phyloP scores from a whole-genome alignment of 2,888 invertebrate species.

The Tachystola acroxantha region DNA sequence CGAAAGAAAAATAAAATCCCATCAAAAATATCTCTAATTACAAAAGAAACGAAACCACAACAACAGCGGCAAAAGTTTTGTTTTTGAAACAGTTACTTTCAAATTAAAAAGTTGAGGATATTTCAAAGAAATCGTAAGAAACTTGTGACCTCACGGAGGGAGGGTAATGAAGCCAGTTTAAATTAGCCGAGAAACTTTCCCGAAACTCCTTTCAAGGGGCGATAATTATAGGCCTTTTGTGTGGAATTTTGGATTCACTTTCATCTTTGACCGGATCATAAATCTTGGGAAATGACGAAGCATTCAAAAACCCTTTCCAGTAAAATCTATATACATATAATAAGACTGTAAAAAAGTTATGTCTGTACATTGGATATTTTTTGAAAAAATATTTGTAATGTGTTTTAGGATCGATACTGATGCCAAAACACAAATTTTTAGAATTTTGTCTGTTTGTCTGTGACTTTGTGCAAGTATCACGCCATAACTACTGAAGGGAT shows the following conservation, averaged over 20 bases:
- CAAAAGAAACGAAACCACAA: not conserved
- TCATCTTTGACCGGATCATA: slow-evolving; percentile 11
- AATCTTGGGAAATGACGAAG: slow-evolving; percentile 6
- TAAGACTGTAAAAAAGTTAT: too few relatives aligned
- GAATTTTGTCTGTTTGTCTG: too few relatives aligned
- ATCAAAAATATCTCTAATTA: not conserved
- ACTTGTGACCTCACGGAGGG: slow-evolving; percentile 4
- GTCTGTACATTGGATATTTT: too few relatives aligned
- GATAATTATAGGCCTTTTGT: slow-evolving; percentile 62
- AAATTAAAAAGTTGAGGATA: slow-evolving; percentile 4
- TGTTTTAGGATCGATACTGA: too few relatives aligned
- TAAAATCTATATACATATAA: too few relatives aligned
- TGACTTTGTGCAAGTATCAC: too few relatives aligned
- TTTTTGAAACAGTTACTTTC: slow-evolving; percentile 1
- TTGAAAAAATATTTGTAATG: too few relatives aligned
- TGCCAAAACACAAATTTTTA: too few relatives aligned
- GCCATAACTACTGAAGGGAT: too few relatives aligned
- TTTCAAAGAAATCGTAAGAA: slow-evolving; percentile 6
- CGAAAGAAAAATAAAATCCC: too few relatives aligned
- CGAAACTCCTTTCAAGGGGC: slow-evolving; percentile 43
- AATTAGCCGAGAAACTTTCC: slow-evolving; percentile 41
- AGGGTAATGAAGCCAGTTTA: slow-evolving; percentile 42
- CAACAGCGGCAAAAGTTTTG: not conserved
- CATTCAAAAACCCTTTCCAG: not conserved
- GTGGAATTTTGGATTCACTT: slow-evolving; percentile 24